Evolutionary conservation across 2,797 vertebrate genomes (phyloP).

Genomic region (Syngnathus acus): DNA sequence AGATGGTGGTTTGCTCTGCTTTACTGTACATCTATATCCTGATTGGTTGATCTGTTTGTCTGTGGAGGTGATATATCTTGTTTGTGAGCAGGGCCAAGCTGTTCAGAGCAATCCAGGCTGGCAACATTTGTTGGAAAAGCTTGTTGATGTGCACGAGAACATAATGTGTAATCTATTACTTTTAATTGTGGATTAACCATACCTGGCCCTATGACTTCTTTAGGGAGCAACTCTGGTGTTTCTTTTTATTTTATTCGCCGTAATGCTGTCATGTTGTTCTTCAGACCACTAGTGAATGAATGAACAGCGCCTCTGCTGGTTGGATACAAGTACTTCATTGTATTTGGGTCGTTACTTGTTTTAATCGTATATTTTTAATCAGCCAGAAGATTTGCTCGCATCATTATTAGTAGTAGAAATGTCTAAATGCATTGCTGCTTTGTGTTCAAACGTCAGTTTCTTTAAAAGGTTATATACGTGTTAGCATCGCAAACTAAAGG

Average conservation of each 20-base stretch:
- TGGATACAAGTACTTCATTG: neutral
- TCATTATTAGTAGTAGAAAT: no score
- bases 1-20: conserved; percentile 46
- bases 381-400: no score
- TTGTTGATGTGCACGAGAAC: neutral
- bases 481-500: no score
- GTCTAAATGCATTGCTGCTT: no score
- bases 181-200: neutral
- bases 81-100: conserved; percentile 50
- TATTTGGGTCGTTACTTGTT: neutral
- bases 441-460: no score
- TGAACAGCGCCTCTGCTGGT: neutral
- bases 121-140: conserved; percentile 1
- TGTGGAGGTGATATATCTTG: conserved; percentile 28
- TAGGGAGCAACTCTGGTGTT: neutral
- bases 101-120: conserved; percentile 25
- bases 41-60: conserved; percentile 51
- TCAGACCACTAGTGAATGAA: neutral
- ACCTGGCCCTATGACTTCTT: neutral
- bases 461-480: no score
- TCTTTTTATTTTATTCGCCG: neutral
- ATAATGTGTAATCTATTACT: neutral
- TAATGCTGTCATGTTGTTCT: neutral
- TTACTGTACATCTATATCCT: conserved; percentile 49
- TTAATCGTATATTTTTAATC: no score